Conservation (phyloP, 2,797 vertebrate species). For the Brachyrhaphis roseni region DNA sequence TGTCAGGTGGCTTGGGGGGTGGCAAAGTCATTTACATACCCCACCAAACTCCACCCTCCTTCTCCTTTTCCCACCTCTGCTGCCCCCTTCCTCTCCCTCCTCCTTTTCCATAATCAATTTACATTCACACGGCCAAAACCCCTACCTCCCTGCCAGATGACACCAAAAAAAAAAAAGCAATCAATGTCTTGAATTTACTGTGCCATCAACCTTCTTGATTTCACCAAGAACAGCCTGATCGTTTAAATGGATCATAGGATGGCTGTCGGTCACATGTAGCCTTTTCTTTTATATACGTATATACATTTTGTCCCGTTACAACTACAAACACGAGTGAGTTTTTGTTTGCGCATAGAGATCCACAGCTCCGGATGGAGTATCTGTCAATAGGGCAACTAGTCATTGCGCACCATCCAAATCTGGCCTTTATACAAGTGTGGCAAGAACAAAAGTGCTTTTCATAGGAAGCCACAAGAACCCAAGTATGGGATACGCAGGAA, state of each 20-base stretch:
- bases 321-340: background rate
- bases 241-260: background rate
- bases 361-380: too few relatives aligned
- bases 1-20: constrained; percentile 72
- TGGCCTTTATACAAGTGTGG: too few relatives aligned
- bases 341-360: background rate
- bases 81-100: constrained; percentile 13
- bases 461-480: too few relatives aligned
- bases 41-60: constrained; percentile 28
- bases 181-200: constrained; percentile 71
- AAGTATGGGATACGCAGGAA: too few relatives aligned
- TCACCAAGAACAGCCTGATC: constrained; percentile 21
- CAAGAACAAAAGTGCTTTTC: too few relatives aligned
- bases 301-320: background rate
- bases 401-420: too few relatives aligned
- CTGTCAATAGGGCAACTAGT: too few relatives aligned
- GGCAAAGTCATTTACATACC: constrained; percentile 81
- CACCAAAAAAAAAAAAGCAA: constrained; percentile 70
- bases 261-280: constrained; percentile 35
- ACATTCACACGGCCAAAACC: constrained; percentile 64
- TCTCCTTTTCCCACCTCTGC: constrained; percentile 29
- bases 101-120: constrained; percentile 78
- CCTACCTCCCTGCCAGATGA: constrained; percentile 61
- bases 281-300: background rate
- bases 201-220: constrained; percentile 35